Conservation (phyloP, 2,797 vertebrate species). For the Anguilla marmorata region DNA sequence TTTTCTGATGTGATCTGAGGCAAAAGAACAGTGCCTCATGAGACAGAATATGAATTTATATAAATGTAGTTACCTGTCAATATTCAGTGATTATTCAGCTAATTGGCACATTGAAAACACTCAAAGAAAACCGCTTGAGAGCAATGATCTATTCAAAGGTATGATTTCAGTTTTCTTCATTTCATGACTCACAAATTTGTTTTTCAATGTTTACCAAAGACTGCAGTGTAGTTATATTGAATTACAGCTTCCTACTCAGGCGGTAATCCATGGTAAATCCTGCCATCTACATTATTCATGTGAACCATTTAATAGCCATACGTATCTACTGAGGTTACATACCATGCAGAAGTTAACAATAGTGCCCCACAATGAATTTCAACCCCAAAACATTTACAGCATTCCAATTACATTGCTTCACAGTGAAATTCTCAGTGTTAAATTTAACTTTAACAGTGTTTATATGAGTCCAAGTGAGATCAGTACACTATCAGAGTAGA, state of each 20-base stretch:
- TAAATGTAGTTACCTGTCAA: background rate
- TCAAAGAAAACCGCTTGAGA: background rate
- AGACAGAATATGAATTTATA: background rate
- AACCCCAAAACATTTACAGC: too few relatives aligned
- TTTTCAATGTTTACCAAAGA: background rate
- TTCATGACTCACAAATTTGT: background rate
- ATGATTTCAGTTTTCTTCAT: background rate
- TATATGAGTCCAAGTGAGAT: background rate
- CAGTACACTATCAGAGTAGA: background rate
- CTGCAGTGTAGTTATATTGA: background rate
- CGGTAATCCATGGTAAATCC: background rate
- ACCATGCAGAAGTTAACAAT: too few relatives aligned
- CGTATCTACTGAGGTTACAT: too few relatives aligned
- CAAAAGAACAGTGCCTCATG: background rate
- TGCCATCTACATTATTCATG: too few relatives aligned
- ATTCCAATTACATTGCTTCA: too few relatives aligned
- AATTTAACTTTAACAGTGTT: too few relatives aligned
- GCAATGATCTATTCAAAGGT: constrained; percentile 6
- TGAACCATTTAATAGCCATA: too few relatives aligned
- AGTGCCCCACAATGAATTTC: too few relatives aligned
- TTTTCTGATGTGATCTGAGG: background rate
- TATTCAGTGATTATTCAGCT: background rate
- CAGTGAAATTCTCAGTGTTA: too few relatives aligned
- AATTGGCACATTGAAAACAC: background rate
- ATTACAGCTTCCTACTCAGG: background rate